Percentiles rank a stretch among this genome's conserved stretches.
These are phyloP conservation scores for Heliconius eleuchia DNA, from an alignment of 1,140 invertebrate species.

Conservation along the genomic window DNA sequence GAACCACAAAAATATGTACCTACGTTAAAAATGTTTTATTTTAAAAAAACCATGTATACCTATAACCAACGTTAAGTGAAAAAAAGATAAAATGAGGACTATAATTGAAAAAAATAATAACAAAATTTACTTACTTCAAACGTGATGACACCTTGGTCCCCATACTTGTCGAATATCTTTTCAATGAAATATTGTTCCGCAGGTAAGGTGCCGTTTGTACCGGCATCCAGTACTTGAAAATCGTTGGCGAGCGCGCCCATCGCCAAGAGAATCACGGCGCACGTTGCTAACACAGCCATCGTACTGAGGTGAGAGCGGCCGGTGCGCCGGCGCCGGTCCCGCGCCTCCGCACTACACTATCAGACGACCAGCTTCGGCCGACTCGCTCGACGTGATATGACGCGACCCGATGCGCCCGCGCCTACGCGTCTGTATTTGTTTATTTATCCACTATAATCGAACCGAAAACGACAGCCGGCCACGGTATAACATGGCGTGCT, in stretches of 20 bases:
- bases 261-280: constrained; percentile 56
- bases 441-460: constrained; percentile 65
- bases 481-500: constrained; percentile 52
- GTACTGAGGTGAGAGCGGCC: constrained; percentile 49
- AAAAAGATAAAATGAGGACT: neutral
- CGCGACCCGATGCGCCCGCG: constrained; percentile 44
- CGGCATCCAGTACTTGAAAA: constrained; percentile 27
- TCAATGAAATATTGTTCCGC: constrained; percentile 79
- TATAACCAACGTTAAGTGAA: neutral
- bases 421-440: constrained; percentile 54
- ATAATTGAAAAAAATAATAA: constrained; percentile 3
- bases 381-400: constrained; percentile 51
- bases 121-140: constrained; percentile 81
- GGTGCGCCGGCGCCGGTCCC: constrained; percentile 55
- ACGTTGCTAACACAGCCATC: constrained; percentile 56
- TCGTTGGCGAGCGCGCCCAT: constrained; percentile 44
- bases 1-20: neutral
- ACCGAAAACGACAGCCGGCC: constrained; percentile 50
- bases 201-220: constrained; percentile 58
- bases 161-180: constrained; percentile 84
- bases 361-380: constrained; percentile 47
- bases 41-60: neutral
- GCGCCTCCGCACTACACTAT: constrained; percentile 65
- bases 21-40: neutral
- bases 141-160: constrained; percentile 82